Percentiles rank a stretch among this genome's conserved stretches.
phyloP scores from a whole-genome alignment of 2,113 vertebrate genomes.

The Panthera leo region DNA sequence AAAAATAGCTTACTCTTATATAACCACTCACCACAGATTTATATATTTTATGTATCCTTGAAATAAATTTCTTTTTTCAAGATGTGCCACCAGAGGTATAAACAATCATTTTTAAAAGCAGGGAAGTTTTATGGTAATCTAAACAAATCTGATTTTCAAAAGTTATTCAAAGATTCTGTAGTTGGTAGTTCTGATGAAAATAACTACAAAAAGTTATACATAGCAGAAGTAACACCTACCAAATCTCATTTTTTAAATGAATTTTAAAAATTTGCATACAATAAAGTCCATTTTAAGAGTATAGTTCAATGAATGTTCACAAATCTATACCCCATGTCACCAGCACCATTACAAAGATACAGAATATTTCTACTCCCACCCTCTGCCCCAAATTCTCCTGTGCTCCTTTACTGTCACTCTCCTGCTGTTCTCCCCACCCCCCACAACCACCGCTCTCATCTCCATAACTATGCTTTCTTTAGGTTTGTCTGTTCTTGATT shows the following conservation, averaged over 20 bases:
- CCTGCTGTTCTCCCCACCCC: too few species aligned
- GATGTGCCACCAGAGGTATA: neutral
- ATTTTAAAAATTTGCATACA: neutral
- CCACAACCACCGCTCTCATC: neutral
- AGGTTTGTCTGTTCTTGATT: neutral
- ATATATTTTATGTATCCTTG: neutral
- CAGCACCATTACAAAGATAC: neutral
- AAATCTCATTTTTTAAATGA: neutral
- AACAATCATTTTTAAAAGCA: slow-evolving; percentile 37
- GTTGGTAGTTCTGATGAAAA: neutral
- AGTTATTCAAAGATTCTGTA: neutral
- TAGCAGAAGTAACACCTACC: neutral
- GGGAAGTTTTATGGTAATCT: slow-evolving; percentile 19
- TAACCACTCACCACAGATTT: slow-evolving; percentile 46
- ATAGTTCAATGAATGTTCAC: neutral
- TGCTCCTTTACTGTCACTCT: neutral
- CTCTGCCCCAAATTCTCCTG: neutral
- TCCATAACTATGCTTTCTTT: neutral
- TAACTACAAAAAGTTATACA: neutral
- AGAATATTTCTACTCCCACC: neutral
- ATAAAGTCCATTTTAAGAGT: neutral
- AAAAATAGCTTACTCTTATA: slow-evolving; percentile 65
- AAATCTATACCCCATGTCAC: neutral
- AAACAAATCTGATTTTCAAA: neutral
- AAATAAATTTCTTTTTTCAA: slow-evolving; percentile 37